Evolutionary conservation across 2,888 invertebrate genomes (phyloP).

Genomic region (Zaprionus lineosus): DNA sequence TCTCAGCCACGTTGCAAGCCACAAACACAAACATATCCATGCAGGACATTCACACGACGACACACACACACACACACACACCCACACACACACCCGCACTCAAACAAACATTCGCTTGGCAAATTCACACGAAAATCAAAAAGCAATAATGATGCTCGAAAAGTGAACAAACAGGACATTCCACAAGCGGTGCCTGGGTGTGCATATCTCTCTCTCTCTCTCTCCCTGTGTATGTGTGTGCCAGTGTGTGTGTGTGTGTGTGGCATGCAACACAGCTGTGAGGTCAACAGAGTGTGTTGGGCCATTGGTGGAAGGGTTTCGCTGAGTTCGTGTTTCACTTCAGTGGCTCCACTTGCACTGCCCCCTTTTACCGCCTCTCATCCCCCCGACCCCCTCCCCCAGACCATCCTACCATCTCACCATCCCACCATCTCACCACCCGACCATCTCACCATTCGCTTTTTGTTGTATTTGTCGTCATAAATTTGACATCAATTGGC

Average conservation of each 20-base stretch:
- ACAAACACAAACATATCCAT: constrained; percentile 30
- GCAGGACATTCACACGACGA: constrained; percentile 5
- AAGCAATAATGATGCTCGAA: constrained; percentile 75
- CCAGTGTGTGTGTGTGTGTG: constrained; percentile 29
- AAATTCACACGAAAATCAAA: constrained; percentile 75
- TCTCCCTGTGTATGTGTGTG: too few relatives aligned
- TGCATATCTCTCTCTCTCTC: too few relatives aligned
- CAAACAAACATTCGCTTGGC: constrained; percentile 31
- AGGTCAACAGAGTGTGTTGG: background rate
- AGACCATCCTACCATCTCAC: too few relatives aligned
- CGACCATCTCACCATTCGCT: too few relatives aligned
- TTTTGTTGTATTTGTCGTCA: constrained; percentile 69
- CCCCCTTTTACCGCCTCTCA: too few relatives aligned
- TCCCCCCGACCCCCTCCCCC: too few relatives aligned
- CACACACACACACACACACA: constrained; percentile 4
- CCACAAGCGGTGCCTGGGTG: constrained; percentile 6
- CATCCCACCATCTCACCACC: too few relatives aligned
- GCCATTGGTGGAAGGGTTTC: background rate
- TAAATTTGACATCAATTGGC: constrained; percentile 80
- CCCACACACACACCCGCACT: background rate
- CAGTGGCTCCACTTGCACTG: constrained; percentile 9
- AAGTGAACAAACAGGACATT: constrained; percentile 50
- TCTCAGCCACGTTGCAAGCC: constrained; percentile 30
- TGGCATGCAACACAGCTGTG: constrained; percentile 11
- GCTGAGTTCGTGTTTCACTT: constrained; percentile 7